Conservation (phyloP, 2,888 invertebrate species). For the Entomobrya multifasciata region DNA sequence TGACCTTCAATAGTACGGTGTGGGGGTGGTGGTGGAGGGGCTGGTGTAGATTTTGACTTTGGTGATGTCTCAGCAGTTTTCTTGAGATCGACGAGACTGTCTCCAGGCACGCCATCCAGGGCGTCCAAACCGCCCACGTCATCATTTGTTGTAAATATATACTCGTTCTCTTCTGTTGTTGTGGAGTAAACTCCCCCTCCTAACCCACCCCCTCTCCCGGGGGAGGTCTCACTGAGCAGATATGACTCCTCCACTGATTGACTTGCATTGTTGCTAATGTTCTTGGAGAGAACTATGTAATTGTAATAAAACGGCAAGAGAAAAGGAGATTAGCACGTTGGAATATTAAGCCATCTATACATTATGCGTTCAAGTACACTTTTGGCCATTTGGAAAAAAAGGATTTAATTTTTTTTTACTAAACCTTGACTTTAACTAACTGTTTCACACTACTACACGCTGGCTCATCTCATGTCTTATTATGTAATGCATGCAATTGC, state of each 20-base stretch:
- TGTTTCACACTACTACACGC: not conserved
- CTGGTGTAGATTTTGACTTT: not conserved
- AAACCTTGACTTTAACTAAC: constrained; percentile 66
- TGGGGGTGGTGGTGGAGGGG: constrained; percentile 17
- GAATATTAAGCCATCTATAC: too few species aligned
- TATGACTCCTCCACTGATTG: constrained; percentile 77
- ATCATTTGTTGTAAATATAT: constrained; percentile 70
- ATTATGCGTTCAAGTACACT: constrained; percentile 41
- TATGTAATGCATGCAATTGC: too few species aligned
- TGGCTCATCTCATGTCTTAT: not conserved
- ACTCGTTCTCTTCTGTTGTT: constrained; percentile 64
- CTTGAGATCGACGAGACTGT: constrained; percentile 71
- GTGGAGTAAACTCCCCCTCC: constrained; percentile 18
- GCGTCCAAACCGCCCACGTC: constrained; percentile 42
- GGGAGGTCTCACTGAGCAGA: constrained; percentile 44
- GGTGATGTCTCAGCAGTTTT: constrained; percentile 40
- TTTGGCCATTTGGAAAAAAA: not conserved
- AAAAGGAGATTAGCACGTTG: not conserved
- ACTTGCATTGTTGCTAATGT: constrained; percentile 77
- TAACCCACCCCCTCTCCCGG: constrained; percentile 24
- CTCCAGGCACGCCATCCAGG: constrained; percentile 49
- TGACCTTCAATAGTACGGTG: constrained; percentile 20
- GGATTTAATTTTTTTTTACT: constrained; percentile 49
- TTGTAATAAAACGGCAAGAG: constrained; percentile 40
- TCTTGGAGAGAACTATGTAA: constrained; percentile 78